Evolutionary conservation across 2,888 invertebrate species (phyloP).

Genomic region (Troilus luridus): DNA sequence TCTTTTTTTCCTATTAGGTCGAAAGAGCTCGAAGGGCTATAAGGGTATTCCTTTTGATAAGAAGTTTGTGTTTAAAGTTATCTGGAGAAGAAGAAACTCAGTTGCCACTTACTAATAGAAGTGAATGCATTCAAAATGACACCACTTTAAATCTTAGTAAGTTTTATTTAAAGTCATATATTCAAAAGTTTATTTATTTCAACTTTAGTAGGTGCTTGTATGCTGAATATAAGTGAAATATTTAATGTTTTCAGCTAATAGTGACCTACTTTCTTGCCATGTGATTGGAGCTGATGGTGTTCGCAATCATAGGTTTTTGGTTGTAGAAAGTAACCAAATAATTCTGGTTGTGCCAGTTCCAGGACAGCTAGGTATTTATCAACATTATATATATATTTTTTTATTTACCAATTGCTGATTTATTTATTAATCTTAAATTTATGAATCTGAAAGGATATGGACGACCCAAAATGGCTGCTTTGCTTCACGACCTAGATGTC

Average conservation of each 20-base stretch:
- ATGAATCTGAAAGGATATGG: conserved; percentile 84
- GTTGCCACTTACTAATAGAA: conserved; percentile 90
- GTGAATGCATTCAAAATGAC: conserved; percentile 91
- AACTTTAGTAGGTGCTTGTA: conserved; percentile 35
- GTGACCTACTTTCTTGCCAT: conserved; percentile 96
- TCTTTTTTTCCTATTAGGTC: conserved; percentile 72
- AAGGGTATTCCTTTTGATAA: conserved; percentile 90
- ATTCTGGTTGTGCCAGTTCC: conserved; percentile 98
- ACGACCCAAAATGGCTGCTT: conserved; percentile 89
- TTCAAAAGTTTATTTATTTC: background rate
- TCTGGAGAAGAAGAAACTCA: conserved; percentile 87
- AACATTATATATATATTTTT: background rate
- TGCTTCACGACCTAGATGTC: conserved; percentile 89
- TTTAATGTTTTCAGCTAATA: conserved; percentile 81
- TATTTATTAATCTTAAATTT: background rate
- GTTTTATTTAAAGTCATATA: conserved; percentile 67
- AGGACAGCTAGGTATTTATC: conserved; percentile 75
- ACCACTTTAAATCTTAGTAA: conserved; percentile 96
- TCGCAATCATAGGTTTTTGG: conserved; percentile 93
- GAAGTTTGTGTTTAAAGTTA: conserved; percentile 84
- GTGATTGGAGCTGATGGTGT: conserved; percentile 91
- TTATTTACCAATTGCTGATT: background rate
- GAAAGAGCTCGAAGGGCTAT: conserved; percentile 91
- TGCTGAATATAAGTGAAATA: conserved; percentile 54
- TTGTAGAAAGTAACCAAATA: conserved; percentile 94